A percentile compares a stretch with the other conserved stretches of the same genome.
Conservation (phyloP, 2,797 vertebrate species). For the Pangasius larnaudii region DNA sequence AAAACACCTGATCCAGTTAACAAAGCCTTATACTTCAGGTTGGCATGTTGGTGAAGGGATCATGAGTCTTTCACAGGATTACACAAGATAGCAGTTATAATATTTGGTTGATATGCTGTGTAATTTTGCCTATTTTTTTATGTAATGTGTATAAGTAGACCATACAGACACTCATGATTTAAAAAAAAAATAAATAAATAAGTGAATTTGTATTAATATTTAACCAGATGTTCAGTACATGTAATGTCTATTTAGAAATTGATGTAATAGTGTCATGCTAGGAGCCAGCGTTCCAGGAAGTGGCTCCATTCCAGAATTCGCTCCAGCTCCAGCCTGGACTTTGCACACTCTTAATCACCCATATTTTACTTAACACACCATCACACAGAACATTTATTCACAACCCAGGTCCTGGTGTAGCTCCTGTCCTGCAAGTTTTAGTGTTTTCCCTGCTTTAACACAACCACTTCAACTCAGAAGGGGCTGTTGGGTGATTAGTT, state of each 20-base stretch:
- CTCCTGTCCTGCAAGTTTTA: background rate
- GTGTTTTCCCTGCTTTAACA: background rate
- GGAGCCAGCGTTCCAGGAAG: background rate
- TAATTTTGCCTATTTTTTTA: background rate
- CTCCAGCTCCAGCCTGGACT: background rate
- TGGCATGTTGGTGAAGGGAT: background rate
- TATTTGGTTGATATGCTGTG: background rate
- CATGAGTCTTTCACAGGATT: background rate
- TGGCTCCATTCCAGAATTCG: background rate
- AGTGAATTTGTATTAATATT: background rate
- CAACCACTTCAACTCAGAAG: background rate
- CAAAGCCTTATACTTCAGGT: background rate
- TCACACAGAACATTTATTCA: background rate
- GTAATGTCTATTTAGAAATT: background rate
- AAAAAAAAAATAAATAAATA: background rate
- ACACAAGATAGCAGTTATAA: background rate
- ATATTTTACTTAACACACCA: background rate
- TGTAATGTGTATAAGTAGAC: background rate
- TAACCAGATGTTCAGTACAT: background rate
- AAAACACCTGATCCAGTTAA: background rate
- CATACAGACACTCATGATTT: background rate
- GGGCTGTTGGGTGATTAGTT: background rate
- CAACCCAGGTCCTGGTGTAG: background rate
- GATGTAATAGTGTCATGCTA: background rate
- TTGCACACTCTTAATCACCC: background rate